These are phyloP conservation scores for Uria lomvia DNA, from an alignment of 2,113 vertebrate genomes.

Conservation along the genomic window DNA sequence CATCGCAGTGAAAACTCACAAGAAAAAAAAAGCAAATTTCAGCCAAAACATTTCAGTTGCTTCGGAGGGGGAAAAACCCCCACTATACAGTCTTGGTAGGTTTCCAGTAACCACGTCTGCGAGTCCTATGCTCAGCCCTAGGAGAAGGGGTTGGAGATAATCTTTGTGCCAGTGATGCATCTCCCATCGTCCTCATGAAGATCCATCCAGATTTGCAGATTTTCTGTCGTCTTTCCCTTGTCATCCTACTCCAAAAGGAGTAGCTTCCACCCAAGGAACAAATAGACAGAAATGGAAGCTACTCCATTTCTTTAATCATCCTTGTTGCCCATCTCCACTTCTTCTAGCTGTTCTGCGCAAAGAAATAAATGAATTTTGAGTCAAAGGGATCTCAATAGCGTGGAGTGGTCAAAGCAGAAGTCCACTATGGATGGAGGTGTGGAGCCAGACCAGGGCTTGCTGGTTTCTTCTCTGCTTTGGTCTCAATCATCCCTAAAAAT, in stretches of 20 bases:
- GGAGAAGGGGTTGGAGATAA: not conserved
- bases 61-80: not conserved
- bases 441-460: not conserved
- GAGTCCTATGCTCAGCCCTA: not conserved
- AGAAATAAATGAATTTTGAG: accelerated
- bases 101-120: not conserved
- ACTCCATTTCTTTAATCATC: not conserved
- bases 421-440: accelerated
- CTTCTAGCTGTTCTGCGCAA: not conserved
- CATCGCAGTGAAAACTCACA: not conserved
- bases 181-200: not conserved
- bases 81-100: not conserved
- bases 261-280: too few species aligned
- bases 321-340: not conserved
- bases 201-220: not conserved
- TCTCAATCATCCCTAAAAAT: not conserved
- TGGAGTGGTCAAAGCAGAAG: not conserved
- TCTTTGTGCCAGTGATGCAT: not conserved
- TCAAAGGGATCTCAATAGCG: not conserved
- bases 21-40: not conserved
- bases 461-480: not conserved
- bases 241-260: too few species aligned
- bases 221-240: not conserved
- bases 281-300: not conserved
- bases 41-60: not conserved